Percentiles rank a stretch among this genome's conserved stretches.
Conservation (phyloP, 2,888 invertebrate species). For the Mantis religiosa region DNA sequence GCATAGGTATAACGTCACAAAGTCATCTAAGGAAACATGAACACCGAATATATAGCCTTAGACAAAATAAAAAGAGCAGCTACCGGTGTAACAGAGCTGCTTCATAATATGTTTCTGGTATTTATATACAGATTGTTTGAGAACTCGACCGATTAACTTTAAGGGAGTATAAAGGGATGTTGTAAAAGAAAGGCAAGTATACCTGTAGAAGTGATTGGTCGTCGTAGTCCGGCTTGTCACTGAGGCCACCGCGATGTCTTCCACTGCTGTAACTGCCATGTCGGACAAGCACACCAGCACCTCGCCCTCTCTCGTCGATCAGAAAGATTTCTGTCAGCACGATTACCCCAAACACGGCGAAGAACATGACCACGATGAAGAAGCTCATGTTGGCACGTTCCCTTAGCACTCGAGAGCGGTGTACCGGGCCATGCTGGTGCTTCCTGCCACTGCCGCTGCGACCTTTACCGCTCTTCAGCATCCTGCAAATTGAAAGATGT, state of each 20-base stretch:
- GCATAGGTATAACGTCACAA: no score
- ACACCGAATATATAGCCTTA: no score
- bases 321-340: conserved; percentile 80
- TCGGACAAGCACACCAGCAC: conserved; percentile 49
- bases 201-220: conserved; percentile 28
- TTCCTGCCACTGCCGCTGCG: neutral
- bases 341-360: conserved; percentile 82
- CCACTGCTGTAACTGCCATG: conserved; percentile 52
- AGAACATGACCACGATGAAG: conserved; percentile 86
- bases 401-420: conserved; percentile 29
- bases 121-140: no score
- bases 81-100: no score
- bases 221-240: conserved; percentile 38
- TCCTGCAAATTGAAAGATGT: neutral
- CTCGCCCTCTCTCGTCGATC: conserved; percentile 58
- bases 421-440: neutral
- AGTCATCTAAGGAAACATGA: no score
- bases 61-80: no score
- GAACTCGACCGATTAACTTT: no score
- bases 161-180: no score
- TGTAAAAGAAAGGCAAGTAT: no score
- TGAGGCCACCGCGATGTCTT: conserved; percentile 39
- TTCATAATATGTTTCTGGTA: no score
- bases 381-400: conserved; percentile 86
- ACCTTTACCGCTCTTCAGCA: neutral